Base-by-base conservation (phyloP, 2,888 invertebrate species). In the Macropis europaea region DNA sequence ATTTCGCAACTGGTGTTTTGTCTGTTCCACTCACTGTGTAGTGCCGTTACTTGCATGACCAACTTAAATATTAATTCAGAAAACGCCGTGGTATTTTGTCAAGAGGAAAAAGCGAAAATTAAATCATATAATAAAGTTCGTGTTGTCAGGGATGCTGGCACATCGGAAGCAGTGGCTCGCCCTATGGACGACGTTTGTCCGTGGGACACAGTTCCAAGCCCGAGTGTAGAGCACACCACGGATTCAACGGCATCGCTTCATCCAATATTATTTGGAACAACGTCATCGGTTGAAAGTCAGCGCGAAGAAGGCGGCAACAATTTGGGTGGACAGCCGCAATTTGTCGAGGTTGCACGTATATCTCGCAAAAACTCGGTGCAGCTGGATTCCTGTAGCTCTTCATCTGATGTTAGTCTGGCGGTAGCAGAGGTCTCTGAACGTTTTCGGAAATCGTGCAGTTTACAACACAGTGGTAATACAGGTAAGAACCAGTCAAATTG, bases 361-460 rank as follows among this genome's bases (percentile, higher is more conserved):
- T 90, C 93, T 15, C 91, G 94, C 24, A 94, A 94, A 86, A 94
- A 94, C 89, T 94, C 94, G 3, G 91, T 92, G 11, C 92, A 92
- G 81, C 90, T 94, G 43, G 94, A 95, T 89, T 94, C 94, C 13
- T 94, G 93, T 84, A 94, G 94, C n/a, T 94, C 94, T 9, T 94
- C 94, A 7, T 95, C 95, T 17, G 95, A 96, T 87, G 92, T 95
- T 73, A 94, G 94, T 87, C 91, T 92, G 45, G 91, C 91, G 43
- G 87, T 90, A 24, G 87, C 90, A 70, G 93, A 92, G 87, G 92
- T 92, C 45, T 91, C 91, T 22, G 93, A 92, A 73, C 91, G 94
- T 79, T 91, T 94, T 81, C 92, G 93, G 80, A 92, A 94, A 69
- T 93, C 94, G 36, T 91, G 92, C 84, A 91, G 92, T 26, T 90